Base-by-base conservation (phyloP, 2,113 vertebrate genomes). In the Aix galericulata region DNA sequence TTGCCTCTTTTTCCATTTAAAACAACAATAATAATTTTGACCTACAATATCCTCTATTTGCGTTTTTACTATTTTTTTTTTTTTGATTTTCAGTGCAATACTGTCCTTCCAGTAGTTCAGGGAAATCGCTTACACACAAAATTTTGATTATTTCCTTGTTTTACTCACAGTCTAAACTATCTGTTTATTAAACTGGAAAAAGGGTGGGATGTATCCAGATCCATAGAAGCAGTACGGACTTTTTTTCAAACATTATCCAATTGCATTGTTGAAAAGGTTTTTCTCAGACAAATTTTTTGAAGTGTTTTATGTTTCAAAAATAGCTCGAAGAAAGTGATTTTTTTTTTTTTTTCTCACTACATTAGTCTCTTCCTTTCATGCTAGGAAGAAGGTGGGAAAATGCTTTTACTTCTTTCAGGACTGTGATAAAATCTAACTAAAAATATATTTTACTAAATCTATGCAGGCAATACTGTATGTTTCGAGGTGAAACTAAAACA, bases 381-480 rank as follows among this genome's bases (percentile, higher is more conserved):
- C 11, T 52, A 34, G 68, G 83, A 82, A 68, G 36, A 16, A 91
- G 48, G 55, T 38, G 27, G 46, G 20, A 86, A 91, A 94, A 95
- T 68, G 56, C 9, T 81, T 93, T 25, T 73, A 1, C 27, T 87
- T 83, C 4, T 13, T 17, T 81, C 4, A n/a, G 12, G 62, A 91
- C 72, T 53, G 29, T 83, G 36, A n/a, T 66, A 94, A 91, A 78
- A 71, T 83, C 15, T 63, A 81, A 60, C 6, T 38, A 36, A 71
- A 84, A 75, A 31, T 60, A 22, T 1, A 22, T 60, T 27, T 72
- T 64, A 59, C 2, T 52, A 78, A 83, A 73, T 56, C n/a, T 7
- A 1, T n/a, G 8, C 10, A 66, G 46, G 17, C 8, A 75, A 66
- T 62, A 53, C 2, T 32, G 9, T 63, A 21, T n/a, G 8, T 66